phyloP scores from a whole-genome alignment of 2,797 vertebrate species.

The Chiroxiphia lanceolata region DNA sequence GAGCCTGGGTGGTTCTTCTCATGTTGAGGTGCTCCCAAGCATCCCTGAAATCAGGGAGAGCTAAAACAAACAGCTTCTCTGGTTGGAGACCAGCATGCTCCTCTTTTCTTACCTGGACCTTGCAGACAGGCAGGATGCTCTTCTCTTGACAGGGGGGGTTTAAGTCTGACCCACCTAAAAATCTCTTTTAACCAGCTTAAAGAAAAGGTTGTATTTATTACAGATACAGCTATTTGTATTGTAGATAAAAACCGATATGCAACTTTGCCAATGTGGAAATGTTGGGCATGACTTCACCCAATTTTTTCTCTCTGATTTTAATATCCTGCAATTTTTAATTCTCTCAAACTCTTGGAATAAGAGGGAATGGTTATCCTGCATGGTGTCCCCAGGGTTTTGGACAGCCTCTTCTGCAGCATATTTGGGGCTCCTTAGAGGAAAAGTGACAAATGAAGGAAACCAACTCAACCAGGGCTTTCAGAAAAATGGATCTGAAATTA shows the following conservation, averaged over 20 bases:
- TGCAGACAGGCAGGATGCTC: not conserved
- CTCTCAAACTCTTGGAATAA: not conserved
- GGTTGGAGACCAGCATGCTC: accelerated
- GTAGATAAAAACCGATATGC: not conserved
- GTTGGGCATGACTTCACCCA: not conserved
- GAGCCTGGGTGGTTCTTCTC: not conserved
- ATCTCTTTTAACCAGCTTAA: not conserved
- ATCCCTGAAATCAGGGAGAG: not conserved
- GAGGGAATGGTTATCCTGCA: not conserved
- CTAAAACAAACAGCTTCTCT: not conserved
- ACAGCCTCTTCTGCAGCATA: not conserved
- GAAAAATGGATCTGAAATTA: not conserved
- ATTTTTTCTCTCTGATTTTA: not conserved
- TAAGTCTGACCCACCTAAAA: not conserved
- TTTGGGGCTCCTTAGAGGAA: not conserved
- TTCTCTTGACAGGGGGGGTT: not conserved
- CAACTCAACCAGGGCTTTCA: not conserved
- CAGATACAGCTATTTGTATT: not conserved
- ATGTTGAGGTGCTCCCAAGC: not conserved
- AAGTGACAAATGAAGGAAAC: not conserved
- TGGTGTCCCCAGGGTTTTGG: not conserved
- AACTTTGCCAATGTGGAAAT: not conserved
- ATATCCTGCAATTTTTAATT: not conserved
- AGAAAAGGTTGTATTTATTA: not conserved
- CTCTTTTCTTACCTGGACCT: not conserved